These are phyloP conservation scores for Lithophane semibrunnea DNA, from an alignment of 2,888 invertebrate genomes.

Conservation along the genomic window DNA sequence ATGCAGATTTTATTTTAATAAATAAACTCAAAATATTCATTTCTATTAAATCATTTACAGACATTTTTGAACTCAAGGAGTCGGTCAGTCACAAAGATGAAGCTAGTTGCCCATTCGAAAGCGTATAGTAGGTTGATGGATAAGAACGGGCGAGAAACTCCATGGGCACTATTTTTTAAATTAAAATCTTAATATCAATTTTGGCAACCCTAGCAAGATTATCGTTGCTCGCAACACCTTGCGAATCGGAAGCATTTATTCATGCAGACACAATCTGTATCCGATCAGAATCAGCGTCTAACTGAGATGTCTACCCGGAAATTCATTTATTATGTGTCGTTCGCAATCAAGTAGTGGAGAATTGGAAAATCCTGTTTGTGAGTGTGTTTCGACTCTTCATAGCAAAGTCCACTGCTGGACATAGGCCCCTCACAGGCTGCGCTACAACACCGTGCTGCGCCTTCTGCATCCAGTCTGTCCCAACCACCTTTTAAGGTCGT, in stretches of 20 bases:
- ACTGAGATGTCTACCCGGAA: slow-evolving; percentile 29
- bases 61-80: no score
- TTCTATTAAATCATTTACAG: neutral
- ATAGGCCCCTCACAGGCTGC: neutral
- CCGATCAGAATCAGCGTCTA: slow-evolving; percentile 37
- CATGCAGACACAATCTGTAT: slow-evolving; percentile 54
- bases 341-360: slow-evolving; percentile 15
- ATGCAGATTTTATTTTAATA: neutral
- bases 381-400: neutral
- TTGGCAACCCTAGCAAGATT: slow-evolving; percentile 62
- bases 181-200: neutral
- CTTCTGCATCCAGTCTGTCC: neutral
- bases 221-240: slow-evolving; percentile 62
- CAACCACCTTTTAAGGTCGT: neutral
- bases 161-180: neutral
- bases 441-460: neutral
- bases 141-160: neutral
- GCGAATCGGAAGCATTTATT: slow-evolving; percentile 65
- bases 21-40: neutral
- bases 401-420: neutral
- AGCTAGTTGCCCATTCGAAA: neutral
- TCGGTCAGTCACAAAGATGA: neutral
- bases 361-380: neutral
- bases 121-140: neutral
- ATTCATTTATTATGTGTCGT: slow-evolving; percentile 30